Percentiles rank a stretch among this genome's conserved stretches.
phyloP scores from a whole-genome alignment of 2,888 invertebrate genomes.

The Nasonia oneida region DNA sequence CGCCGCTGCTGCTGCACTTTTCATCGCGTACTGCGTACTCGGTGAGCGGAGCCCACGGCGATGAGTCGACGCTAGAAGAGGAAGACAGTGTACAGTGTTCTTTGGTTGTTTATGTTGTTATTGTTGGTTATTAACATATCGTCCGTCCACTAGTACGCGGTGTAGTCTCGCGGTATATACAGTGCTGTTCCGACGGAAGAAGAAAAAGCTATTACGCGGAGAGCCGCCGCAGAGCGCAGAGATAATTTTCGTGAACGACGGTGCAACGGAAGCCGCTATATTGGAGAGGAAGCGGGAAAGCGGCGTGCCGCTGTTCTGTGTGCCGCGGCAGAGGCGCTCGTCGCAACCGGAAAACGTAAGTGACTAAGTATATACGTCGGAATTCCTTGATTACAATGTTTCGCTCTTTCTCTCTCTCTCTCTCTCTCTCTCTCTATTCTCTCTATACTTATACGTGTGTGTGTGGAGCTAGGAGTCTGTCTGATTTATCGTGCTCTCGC shows the following conservation, averaged over 20 bases:
- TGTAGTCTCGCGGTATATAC: neutral
- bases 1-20: neutral
- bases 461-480: neutral
- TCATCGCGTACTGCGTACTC: no score
- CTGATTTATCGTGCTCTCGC: conserved; percentile 6
- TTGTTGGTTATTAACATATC: neutral
- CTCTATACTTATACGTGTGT: neutral
- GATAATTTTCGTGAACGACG: conserved; percentile 33
- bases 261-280: conserved; percentile 73
- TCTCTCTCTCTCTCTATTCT: neutral
- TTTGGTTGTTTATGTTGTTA: neutral
- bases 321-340: conserved; percentile 83
- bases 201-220: neutral
- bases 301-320: conserved; percentile 83
- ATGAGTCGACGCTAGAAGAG: conserved; percentile 7
- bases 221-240: neutral
- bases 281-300: conserved; percentile 79
- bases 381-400: conserved; percentile 46
- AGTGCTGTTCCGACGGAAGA: neutral
- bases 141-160: neutral
- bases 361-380: conserved; percentile 61
- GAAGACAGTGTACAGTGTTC: neutral
- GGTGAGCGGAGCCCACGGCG: neutral
- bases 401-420: neutral
- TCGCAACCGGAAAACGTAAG: conserved; percentile 82